Conservation (phyloP, 1,140 invertebrate species). For the Tribolium castaneum region DNA sequence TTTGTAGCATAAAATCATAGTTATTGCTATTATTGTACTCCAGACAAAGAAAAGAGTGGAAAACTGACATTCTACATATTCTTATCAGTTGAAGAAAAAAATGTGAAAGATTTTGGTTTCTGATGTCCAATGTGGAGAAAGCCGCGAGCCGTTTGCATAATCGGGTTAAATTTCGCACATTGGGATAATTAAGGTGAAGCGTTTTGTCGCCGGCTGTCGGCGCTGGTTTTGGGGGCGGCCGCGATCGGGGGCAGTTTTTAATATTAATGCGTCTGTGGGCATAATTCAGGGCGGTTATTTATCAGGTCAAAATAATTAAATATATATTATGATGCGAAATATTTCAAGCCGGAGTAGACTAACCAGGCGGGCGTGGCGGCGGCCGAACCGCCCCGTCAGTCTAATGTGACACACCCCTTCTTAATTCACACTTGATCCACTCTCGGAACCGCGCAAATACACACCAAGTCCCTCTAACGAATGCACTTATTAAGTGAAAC, state of each 20-base stretch:
- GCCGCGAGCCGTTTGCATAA: too few species aligned
- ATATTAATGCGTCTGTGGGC: constrained; percentile 7
- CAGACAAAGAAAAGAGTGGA: too few species aligned
- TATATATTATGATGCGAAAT: constrained; percentile 49
- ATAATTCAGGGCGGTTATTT: constrained; percentile 40
- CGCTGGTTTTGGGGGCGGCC: neutral
- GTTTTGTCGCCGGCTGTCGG: too few species aligned
- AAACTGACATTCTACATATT: too few species aligned
- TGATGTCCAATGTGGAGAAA: too few species aligned
- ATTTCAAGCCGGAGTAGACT: constrained; percentile 44
- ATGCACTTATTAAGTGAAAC: constrained; percentile 57
- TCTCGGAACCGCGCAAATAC: constrained; percentile 51
- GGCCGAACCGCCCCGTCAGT: constrained; percentile 45
- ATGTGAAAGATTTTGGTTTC: too few species aligned
- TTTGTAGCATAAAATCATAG: too few species aligned
- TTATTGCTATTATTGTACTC: too few species aligned
- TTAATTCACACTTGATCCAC: constrained; percentile 58
- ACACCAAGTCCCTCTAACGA: constrained; percentile 44
- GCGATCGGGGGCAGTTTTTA: constrained; percentile 8
- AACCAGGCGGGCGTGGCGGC: constrained; percentile 56
- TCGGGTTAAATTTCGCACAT: too few species aligned
- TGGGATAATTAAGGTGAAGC: too few species aligned
- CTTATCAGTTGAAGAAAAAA: too few species aligned
- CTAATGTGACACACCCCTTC: constrained; percentile 57
- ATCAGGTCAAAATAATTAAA: constrained; percentile 50